These are phyloP conservation scores for Triops longicaudatus DNA, from an alignment of 1,140 invertebrate genomes.

Conservation along the genomic window DNA sequence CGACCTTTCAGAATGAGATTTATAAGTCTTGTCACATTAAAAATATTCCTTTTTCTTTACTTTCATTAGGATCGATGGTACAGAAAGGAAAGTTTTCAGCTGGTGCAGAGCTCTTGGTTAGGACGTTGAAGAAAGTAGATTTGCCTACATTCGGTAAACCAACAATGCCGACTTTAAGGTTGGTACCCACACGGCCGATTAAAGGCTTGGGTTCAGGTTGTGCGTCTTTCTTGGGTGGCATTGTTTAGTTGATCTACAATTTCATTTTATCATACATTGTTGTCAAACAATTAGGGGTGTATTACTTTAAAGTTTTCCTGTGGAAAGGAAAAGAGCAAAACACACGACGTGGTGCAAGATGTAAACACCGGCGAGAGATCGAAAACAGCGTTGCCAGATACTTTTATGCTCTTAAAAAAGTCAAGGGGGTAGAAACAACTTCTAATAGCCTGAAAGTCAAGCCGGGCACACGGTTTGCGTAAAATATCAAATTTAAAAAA, in stretches of 20 bases:
- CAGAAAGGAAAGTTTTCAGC: conserved; percentile 99
- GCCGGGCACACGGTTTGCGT: too few species aligned
- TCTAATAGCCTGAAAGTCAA: too few species aligned
- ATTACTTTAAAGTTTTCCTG: not conserved
- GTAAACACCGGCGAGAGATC: not conserved
- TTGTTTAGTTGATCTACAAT: conserved; percentile 37
- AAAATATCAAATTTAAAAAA: too few species aligned
- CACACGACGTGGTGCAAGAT: conserved; percentile 2
- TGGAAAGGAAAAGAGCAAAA: not conserved
- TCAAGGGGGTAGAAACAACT: not conserved
- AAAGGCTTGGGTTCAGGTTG: conserved; percentile 78
- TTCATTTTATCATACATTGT: not conserved
- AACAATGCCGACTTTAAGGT: conserved; percentile 68
- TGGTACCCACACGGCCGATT: conserved; percentile 96
- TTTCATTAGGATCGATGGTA: conserved; percentile 99
- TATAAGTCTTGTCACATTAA: conserved; percentile 20
- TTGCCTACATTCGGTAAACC: conserved; percentile 96
- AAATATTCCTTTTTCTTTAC: conserved; percentile 65
- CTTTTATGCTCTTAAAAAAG: too few species aligned
- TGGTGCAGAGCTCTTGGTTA: conserved; percentile 90
- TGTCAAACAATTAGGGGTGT: not conserved
- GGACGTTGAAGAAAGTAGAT: conserved; percentile 98
- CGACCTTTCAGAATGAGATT: conserved; percentile 60
- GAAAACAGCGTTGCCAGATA: not conserved
- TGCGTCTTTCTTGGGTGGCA: conserved; percentile 83